Evolutionary conservation across 1,140 invertebrate species (phyloP).

Genomic region (Temnothorax curvispinosus): DNA sequence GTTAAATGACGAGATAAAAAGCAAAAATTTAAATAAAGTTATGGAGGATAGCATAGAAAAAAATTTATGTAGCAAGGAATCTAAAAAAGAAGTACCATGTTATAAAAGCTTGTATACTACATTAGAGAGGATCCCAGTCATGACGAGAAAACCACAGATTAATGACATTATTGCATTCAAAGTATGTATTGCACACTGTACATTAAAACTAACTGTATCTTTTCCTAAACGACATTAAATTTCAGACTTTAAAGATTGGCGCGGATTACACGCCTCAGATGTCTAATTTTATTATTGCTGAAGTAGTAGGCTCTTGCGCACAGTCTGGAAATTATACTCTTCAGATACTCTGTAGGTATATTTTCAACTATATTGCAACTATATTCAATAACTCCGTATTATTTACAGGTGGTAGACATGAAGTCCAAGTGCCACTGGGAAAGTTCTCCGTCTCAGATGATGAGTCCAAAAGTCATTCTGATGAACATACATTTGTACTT

Average conservation of each 20-base stretch:
- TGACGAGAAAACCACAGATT: constrained; percentile 47
- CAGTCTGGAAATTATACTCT: constrained; percentile 1
- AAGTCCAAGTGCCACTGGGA: neutral
- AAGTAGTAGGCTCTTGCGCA: neutral
- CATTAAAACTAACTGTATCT: neutral
- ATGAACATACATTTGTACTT: neutral
- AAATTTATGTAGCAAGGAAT: neutral
- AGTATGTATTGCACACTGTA: constrained; percentile 62
- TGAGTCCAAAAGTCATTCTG: neutral
- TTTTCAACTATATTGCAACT: neutral
- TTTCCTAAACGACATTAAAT: constrained; percentile 28
- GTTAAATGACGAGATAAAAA: neutral
- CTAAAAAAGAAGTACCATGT: neutral
- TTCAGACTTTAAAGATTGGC: constrained; percentile 25
- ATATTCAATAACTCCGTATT: neutral
- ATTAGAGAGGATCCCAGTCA: constrained; percentile 50
- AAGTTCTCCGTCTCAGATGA: constrained; percentile 19
- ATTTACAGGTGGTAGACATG: constrained; percentile 20
- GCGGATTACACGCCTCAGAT: constrained; percentile 21
- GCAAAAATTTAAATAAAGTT: neutral
- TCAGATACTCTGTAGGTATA: constrained; percentile 10
- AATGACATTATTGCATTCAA: constrained; percentile 76
- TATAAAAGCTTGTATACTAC: constrained; percentile 21
- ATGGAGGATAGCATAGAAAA: neutral
- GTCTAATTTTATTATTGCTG: neutral